These are phyloP conservation scores for Zoanthus solanderi DNA, from an alignment of 92 coral and sea anemone species.

Conservation along the genomic window DNA sequence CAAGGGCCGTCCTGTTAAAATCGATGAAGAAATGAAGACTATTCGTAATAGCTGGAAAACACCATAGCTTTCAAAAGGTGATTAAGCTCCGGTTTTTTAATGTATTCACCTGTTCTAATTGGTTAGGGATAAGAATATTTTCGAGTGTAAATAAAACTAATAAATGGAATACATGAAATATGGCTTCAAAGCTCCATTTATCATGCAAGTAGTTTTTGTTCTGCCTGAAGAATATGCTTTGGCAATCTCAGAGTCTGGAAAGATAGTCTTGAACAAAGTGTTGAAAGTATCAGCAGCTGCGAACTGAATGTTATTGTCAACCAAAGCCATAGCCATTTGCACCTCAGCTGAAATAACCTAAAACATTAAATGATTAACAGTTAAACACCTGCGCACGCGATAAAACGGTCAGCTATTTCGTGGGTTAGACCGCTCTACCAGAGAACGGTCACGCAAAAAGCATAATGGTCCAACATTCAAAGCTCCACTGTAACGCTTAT, in stretches of 20 bases:
- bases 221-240: conserved; percentile 52
- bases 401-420: not conserved
- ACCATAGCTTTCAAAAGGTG: too few relatives aligned
- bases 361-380: too few relatives aligned
- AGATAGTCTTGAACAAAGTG: conserved; percentile 48
- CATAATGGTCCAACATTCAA: conserved; percentile 11
- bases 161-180: too few relatives aligned
- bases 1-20: not conserved
- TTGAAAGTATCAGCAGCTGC: conserved; percentile 59
- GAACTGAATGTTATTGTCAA: conserved; percentile 49
- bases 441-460: not conserved
- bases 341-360: conserved; percentile 55
- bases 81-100: too few relatives aligned
- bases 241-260: conserved; percentile 55
- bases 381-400: not conserved
- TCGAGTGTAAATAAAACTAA: too few relatives aligned
- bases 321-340: conserved; percentile 50
- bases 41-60: too few relatives aligned
- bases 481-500: conserved; percentile 17
- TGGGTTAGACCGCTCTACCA: not conserved
- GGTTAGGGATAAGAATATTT: too few relatives aligned
- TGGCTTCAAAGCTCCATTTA: conserved; percentile 40
- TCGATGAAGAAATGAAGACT: too few relatives aligned
- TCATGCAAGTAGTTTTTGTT: conserved; percentile 60
- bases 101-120: too few relatives aligned